A percentile compares a stretch with the other conserved stretches of the same genome.
Evolutionary conservation across 2,797 vertebrate genomes (phyloP).

Genomic region (Glyptemys insculpta): DNA sequence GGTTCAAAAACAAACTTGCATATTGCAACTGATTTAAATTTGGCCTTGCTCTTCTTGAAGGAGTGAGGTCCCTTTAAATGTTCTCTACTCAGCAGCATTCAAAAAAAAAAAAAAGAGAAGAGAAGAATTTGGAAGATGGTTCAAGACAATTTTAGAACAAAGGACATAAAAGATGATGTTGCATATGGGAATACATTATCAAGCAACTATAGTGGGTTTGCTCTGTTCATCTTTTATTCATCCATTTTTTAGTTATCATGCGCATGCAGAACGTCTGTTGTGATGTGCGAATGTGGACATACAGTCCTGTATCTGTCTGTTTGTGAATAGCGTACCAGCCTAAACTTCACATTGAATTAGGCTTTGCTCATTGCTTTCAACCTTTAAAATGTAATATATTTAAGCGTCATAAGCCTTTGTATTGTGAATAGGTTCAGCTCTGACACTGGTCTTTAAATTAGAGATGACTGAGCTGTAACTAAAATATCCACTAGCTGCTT

Average conservation of each 20-base stretch:
- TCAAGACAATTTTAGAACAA: conserved; percentile 36
- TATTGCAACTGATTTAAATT: neutral
- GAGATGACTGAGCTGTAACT: neutral
- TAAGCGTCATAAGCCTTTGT: conserved; percentile 16
- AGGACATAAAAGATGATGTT: conserved; percentile 18
- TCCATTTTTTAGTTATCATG: conserved; percentile 46
- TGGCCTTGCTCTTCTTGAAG: conserved; percentile 12
- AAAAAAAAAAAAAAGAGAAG: neutral
- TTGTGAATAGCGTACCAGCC: conserved; percentile 36
- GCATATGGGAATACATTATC: conserved; percentile 42
- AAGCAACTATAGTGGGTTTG: neutral
- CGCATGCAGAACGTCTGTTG: neutral
- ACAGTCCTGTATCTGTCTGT: conserved; percentile 16
- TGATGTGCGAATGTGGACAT: neutral
- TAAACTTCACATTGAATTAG: conserved; percentile 51
- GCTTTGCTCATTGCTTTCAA: conserved; percentile 38
- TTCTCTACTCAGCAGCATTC: conserved; percentile 22
- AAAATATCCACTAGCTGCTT: neutral
- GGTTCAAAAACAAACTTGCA: neutral
- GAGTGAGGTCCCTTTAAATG: conserved; percentile 36
- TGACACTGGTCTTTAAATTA: conserved; percentile 21
- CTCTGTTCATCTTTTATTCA: conserved; percentile 4
- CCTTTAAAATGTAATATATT: conserved; percentile 39
- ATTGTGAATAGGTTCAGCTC: conserved; percentile 11
- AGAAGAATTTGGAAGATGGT: neutral